phyloP scores from a whole-genome alignment of 2,113 vertebrate genomes.

The Piliocolobus tephrosceles region DNA sequence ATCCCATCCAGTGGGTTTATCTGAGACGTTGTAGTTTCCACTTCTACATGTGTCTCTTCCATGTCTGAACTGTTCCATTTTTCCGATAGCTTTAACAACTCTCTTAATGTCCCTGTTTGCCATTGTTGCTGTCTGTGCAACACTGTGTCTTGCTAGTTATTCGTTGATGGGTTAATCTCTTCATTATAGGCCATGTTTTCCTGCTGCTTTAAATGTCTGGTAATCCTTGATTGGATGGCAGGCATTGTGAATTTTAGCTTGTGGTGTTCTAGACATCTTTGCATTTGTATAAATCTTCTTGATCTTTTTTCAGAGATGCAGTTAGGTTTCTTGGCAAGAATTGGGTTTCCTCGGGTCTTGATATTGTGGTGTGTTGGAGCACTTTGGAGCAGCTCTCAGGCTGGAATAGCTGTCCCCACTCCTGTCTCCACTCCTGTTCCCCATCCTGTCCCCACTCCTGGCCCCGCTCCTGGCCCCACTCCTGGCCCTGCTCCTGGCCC shows the following conservation, averaged over 20 bases:
- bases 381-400: background rate
- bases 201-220: background rate
- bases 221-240: background rate
- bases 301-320: background rate
- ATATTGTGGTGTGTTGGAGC: background rate
- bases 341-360: background rate
- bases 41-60: background rate
- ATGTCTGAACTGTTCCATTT: background rate
- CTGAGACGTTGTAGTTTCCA: accelerated
- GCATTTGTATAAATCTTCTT: background rate
- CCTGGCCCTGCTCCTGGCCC: too few species aligned
- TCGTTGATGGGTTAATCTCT: too few species aligned
- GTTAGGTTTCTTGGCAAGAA: background rate
- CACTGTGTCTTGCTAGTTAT: background rate
- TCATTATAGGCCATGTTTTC: background rate
- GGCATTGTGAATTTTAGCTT: background rate
- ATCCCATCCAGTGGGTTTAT: too few species aligned
- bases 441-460: background rate
- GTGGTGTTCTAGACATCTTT: background rate
- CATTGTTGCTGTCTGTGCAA: too few species aligned
- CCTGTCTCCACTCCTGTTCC: background rate
- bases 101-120: accelerated
- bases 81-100: background rate
- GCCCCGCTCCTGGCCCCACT: too few species aligned
- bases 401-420: background rate